phyloP scores from a whole-genome alignment of 2,888 invertebrate species.

The Margaritifera margaritifera region DNA sequence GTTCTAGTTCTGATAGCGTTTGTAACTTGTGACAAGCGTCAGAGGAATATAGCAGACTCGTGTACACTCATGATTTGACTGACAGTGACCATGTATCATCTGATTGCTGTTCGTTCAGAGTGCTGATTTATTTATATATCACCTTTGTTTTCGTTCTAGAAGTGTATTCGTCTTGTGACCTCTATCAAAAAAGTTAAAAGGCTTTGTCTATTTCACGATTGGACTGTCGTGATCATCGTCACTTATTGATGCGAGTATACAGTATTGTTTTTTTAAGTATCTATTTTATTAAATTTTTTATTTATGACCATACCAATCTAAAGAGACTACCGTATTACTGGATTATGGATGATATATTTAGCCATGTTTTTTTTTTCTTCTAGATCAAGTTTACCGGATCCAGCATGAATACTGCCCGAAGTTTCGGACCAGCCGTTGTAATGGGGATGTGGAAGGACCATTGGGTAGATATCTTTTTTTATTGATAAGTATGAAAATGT shows the following conservation, averaged over 20 bases:
- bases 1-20: not conserved
- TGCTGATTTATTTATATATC: no score
- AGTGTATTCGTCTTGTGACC: no score
- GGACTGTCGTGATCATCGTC: not conserved
- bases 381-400: constrained; percentile 84
- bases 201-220: not conserved
- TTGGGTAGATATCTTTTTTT: constrained; percentile 79
- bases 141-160: no score
- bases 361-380: constrained; percentile 19
- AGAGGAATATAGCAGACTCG: no score
- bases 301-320: not conserved
- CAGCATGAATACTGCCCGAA: constrained; percentile 93
- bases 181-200: not conserved
- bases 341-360: not conserved
- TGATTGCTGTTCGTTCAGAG: no score
- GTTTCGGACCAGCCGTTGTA: constrained; percentile 88
- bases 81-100: no score
- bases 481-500: not conserved
- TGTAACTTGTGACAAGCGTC: not conserved
- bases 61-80: no score
- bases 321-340: not conserved
- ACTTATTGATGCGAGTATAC: not conserved
- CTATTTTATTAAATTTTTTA: not conserved
- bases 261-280: not conserved
- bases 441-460: constrained; percentile 83